Conservation (phyloP, 1,140 invertebrate genomes). For the Lordiphosa mommai region DNA sequence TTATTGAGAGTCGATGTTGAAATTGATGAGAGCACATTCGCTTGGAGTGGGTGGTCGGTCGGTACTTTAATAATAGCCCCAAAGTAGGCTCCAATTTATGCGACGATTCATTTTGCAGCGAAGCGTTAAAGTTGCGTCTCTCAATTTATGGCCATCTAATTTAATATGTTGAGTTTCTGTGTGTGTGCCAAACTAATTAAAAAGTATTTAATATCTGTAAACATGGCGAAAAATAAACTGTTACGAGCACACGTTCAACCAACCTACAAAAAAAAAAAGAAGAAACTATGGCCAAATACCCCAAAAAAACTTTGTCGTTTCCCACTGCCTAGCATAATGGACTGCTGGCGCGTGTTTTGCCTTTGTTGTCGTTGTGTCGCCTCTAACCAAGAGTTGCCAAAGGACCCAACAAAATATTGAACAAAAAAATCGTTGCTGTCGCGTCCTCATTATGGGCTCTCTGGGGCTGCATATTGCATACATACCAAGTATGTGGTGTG, state of each 20-base stretch:
- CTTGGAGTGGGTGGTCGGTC: neutral
- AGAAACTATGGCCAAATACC: slow-evolving; percentile 27
- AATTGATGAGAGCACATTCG: slow-evolving; percentile 53
- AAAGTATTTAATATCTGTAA: slow-evolving; percentile 75
- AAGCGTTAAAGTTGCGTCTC: slow-evolving; percentile 25
- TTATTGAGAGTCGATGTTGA: slow-evolving; percentile 55
- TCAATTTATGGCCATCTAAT: slow-evolving; percentile 46
- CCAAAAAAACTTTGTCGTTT: slow-evolving; percentile 57
- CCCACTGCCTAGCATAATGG: slow-evolving; percentile 31
- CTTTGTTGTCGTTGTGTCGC: slow-evolving; percentile 36
- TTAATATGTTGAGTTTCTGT: slow-evolving; percentile 46
- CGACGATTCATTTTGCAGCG: slow-evolving; percentile 34
- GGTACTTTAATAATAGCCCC: slow-evolving; percentile 5
- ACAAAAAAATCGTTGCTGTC: slow-evolving; percentile 21
- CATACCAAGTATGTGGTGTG: slow-evolving; percentile 29
- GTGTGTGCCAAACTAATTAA: slow-evolving; percentile 70
- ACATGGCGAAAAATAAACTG: slow-evolving; percentile 63
- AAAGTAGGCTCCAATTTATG: slow-evolving; percentile 44
- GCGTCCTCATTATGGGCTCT: slow-evolving; percentile 48
- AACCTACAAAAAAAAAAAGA: slow-evolving; percentile 1
- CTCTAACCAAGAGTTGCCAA: slow-evolving; percentile 47
- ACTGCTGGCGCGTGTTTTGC: slow-evolving; percentile 40
- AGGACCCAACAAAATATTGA: slow-evolving; percentile 1
- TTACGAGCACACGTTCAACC: neutral
- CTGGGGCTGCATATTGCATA: slow-evolving; percentile 38